Percentiles rank a stretch among this genome's conserved stretches.
Conservation (phyloP, 1,140 invertebrate genomes). For the Orussus abietinus region DNA sequence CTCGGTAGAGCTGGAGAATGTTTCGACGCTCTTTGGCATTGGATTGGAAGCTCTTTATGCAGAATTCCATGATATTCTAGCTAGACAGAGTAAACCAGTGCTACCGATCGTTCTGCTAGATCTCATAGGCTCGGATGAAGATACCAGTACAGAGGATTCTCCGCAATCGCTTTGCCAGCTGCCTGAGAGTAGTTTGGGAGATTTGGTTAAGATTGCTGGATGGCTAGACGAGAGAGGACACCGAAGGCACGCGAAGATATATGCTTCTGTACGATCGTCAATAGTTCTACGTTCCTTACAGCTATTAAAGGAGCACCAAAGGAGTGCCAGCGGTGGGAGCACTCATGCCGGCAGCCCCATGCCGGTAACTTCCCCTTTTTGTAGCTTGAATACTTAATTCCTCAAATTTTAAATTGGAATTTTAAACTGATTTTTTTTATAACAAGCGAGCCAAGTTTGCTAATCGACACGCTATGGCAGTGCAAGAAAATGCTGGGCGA, state of each 20-base stretch:
- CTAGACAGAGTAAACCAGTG: constrained; percentile 81
- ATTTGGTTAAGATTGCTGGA: constrained; percentile 73
- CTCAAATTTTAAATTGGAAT: neutral
- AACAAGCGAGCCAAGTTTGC: constrained; percentile 54
- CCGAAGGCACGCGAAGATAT: constrained; percentile 76
- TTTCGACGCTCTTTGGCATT: constrained; percentile 62
- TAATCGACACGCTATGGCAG: constrained; percentile 46
- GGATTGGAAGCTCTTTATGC: constrained; percentile 64
- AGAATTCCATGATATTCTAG: constrained; percentile 84
- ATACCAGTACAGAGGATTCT: constrained; percentile 54
- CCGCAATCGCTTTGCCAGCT: constrained; percentile 55
- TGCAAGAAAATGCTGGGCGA: constrained; percentile 45
- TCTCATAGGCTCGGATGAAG: constrained; percentile 81
- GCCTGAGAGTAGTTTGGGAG: constrained; percentile 62
- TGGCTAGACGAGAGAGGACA: constrained; percentile 81
- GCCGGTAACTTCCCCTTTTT: constrained; percentile 36
- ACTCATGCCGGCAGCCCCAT: constrained; percentile 51
- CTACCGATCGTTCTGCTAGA: constrained; percentile 81
- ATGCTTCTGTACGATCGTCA: constrained; percentile 71
- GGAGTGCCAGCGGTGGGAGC: constrained; percentile 68
- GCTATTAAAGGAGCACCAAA: constrained; percentile 76
- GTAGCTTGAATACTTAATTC: constrained; percentile 1
- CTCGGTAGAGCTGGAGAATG: constrained; percentile 90
- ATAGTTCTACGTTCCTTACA: constrained; percentile 74
- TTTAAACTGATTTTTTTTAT: constrained; percentile 2